Evolutionary conservation across 2,113 vertebrate genomes (phyloP).

Genomic region (Toxotes jaculatrix): DNA sequence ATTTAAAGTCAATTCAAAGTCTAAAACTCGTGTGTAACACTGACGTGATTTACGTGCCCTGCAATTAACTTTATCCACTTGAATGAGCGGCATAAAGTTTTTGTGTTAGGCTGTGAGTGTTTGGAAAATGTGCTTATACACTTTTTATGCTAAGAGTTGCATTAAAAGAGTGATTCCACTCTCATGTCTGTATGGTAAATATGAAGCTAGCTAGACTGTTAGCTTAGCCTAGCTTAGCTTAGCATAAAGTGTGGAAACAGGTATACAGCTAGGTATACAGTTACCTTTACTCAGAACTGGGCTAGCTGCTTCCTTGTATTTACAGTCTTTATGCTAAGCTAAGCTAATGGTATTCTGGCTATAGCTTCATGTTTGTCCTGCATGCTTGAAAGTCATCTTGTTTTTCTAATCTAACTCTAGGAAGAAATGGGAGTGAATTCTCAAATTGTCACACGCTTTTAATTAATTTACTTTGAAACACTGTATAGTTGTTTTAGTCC

Average conservation of each 20-base stretch:
- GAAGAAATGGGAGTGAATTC: neutral
- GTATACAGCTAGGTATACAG: neutral
- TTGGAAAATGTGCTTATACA: neutral
- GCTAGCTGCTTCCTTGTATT: neutral
- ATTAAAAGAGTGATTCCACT: neutral
- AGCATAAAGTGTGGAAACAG: neutral
- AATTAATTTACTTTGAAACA: neutral
- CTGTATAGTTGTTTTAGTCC: neutral
- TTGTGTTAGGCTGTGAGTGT: neutral
- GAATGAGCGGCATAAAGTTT: neutral
- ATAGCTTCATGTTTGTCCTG: neutral
- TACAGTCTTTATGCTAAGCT: neutral
- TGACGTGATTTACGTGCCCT: neutral
- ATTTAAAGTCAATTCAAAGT: neutral
- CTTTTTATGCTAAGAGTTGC: neutral
- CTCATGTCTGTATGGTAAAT: neutral
- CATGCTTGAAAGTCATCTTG: neutral
- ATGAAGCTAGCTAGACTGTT: neutral
- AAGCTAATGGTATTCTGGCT: neutral
- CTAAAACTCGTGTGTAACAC: neutral
- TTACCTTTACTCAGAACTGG: neutral
- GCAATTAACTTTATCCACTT: neutral
- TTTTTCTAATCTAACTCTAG: neutral
- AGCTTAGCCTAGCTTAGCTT: constrained; percentile 3
- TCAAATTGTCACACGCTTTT: neutral